Percentiles rank a stretch among this genome's conserved stretches.
Conservation (phyloP, 2,113 vertebrate species). For the Forbesichthys papilliferus region DNA sequence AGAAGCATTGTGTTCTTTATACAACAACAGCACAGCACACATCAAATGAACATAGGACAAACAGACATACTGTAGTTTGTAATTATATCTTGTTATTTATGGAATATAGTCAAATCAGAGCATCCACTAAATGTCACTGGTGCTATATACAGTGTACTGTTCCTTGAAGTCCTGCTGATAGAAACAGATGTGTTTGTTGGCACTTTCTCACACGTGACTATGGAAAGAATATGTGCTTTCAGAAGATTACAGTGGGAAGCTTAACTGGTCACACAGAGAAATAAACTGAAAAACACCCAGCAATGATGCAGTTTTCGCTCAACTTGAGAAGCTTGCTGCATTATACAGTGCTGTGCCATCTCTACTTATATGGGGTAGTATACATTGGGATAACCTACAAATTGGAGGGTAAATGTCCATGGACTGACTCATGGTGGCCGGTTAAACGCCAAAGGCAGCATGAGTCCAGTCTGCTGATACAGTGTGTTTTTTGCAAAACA, state of each 20-base stretch:
- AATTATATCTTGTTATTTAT: too few species aligned
- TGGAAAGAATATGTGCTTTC: neutral
- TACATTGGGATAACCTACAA: neutral
- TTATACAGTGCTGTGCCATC: neutral
- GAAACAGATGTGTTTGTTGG: too few species aligned
- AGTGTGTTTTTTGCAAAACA: neutral
- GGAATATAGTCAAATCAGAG: too few species aligned
- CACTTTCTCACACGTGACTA: neutral
- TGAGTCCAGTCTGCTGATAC: neutral
- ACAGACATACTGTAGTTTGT: neutral
- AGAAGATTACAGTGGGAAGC: neutral
- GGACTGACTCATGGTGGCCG: too few species aligned
- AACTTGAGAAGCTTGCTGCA: neutral
- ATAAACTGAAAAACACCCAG: neutral
- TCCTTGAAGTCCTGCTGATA: too few species aligned
- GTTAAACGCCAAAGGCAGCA: neutral
- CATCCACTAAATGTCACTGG: too few species aligned
- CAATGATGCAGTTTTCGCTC: conserved; percentile 4
- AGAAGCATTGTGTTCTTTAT: neutral
- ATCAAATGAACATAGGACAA: neutral
- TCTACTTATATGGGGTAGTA: neutral
- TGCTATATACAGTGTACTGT: too few species aligned
- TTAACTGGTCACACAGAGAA: neutral
- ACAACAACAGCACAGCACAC: conserved; percentile 11
- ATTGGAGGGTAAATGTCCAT: too few species aligned